Evolutionary conservation across 2,113 vertebrate genomes (phyloP).

Genomic region (Telmatochromis sp.): DNA sequence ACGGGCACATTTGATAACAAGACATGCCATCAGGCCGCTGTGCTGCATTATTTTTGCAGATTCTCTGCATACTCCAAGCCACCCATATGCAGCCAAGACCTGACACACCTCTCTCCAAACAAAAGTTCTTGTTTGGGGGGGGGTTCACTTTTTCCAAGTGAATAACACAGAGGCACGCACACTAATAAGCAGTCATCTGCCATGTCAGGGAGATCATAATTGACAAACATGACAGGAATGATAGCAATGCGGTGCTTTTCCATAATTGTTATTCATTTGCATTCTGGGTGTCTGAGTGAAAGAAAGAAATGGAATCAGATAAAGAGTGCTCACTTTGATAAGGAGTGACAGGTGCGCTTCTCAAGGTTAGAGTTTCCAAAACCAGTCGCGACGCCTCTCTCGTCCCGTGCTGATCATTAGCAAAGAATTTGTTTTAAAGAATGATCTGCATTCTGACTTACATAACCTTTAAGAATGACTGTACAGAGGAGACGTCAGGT

Average conservation of each 20-base stretch:
- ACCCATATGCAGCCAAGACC: neutral
- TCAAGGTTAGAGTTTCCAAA: neutral
- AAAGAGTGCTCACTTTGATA: neutral
- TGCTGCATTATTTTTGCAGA: neutral
- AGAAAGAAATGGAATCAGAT: neutral
- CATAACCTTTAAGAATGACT: neutral
- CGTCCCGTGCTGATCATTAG: neutral
- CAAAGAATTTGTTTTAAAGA: neutral
- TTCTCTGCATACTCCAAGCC: slow-evolving; percentile 9
- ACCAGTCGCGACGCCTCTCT: neutral
- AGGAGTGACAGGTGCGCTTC: neutral
- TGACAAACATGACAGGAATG: neutral
- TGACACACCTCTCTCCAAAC: neutral
- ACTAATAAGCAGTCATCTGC: neutral
- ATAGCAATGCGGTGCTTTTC: slow-evolving; percentile 7
- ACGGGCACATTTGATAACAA: neutral
- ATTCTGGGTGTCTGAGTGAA: neutral
- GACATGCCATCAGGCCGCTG: neutral
- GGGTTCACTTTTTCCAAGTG: neutral
- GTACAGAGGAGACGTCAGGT: neutral
- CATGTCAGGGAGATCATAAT: neutral
- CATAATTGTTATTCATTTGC: slow-evolving; percentile 28
- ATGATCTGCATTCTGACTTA: neutral
- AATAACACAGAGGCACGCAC: neutral
- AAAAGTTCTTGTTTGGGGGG: neutral